Base-by-base conservation (phyloP, 2,797 vertebrate genomes). In the Gymnodraco acuticeps region DNA sequence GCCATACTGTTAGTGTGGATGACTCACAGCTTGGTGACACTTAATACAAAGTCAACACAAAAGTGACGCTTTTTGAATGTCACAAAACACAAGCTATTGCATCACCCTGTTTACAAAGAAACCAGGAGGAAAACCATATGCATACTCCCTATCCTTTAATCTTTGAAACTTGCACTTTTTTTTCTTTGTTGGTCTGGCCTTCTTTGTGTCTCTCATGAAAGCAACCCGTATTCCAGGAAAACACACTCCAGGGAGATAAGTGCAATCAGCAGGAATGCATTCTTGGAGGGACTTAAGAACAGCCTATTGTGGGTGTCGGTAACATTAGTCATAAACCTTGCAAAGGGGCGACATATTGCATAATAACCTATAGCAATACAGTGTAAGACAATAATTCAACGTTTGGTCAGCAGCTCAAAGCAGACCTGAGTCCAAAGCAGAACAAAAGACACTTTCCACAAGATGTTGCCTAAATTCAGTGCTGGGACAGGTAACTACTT, bases 271-370 rank as follows among this genome's bases (percentile, higher is more conserved):
- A 82, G 51, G 66, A 87, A 82, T 78, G 68, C 46, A 68, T 75
- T 75, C 54, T 77, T 82, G 70, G 75, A 73, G 46, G 50, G 53
- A 73, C 69, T 65, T 51, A 71, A 71, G 58, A 83, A 78, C 74
- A 84, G 11, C 47, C 72, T 65, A 65, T 81, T 86, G 73, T 86
- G 51, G 58, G 5, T 52, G 33, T 61, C 47, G 64, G 58, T 43
- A 79, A 72, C 87, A 87, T 81, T 76, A 74, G 55, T 64, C 45
- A 67, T n/a, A 74, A 68, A 74, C 62, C 8, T 50, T 73, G 81
- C 77, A 64, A 80, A 70, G 45, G 62, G 45, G 59, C n/a, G n/a
- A 72, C 48, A 41, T 56, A 66, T 81, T 87, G 64, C 45, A 74
- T 64, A 89, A 86, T 41, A 59, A 31, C 68, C n/a, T 64, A 20